These are phyloP conservation scores for Picus viridis DNA, from an alignment of 2,797 vertebrate genomes.

Conservation along the genomic window DNA sequence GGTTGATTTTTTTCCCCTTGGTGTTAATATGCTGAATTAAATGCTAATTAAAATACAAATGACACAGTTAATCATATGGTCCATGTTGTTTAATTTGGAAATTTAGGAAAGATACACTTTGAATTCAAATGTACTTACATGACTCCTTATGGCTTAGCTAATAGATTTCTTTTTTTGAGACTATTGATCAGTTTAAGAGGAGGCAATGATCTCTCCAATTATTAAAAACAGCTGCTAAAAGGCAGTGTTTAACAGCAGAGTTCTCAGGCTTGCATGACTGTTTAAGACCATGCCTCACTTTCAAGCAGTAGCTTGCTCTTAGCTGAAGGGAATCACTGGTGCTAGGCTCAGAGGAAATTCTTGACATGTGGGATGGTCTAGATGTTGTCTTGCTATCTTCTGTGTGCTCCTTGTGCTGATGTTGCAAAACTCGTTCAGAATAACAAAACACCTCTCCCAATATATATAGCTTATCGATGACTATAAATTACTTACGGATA, in stretches of 20 bases:
- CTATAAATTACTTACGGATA: background rate
- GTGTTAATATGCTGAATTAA: background rate
- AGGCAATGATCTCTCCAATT: background rate
- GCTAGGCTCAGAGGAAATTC: background rate
- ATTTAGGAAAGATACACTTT: background rate
- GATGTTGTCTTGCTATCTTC: background rate
- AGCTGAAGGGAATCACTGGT: background rate
- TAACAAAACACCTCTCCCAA: background rate
- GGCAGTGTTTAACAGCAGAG: background rate
- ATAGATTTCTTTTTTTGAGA: background rate
- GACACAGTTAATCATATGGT: background rate
- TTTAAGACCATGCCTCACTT: accelerated
- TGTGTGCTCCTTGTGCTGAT: background rate
- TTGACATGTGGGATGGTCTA: background rate
- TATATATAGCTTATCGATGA: background rate
- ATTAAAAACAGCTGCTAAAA: background rate
- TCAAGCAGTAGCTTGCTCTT: background rate
- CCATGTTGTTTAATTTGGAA: background rate
- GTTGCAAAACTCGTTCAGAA: background rate
- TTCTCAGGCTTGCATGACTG: background rate
- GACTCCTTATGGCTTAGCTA: background rate
- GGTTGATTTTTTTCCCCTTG: background rate
- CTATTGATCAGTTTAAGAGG: background rate
- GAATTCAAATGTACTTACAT: background rate
- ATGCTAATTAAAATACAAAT: background rate